Conservation (phyloP, 2,797 vertebrate genomes). For the Semaprochilodus insignis region DNA sequence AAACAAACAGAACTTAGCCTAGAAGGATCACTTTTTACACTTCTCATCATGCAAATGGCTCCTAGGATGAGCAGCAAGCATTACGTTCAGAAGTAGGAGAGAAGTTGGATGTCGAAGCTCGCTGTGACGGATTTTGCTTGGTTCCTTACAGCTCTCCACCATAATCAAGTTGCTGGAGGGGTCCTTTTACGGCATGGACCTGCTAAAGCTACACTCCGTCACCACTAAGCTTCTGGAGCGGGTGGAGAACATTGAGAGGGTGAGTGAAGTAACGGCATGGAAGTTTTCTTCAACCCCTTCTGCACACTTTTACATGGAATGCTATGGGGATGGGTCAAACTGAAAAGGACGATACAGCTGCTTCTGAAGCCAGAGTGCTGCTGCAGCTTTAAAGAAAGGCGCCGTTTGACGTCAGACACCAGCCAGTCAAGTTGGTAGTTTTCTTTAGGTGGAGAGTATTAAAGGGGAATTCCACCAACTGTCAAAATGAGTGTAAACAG, state of each 20-base stretch:
- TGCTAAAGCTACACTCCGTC: slow-evolving; percentile 91
- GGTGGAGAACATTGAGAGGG: slow-evolving; percentile 91
- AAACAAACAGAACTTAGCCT: background rate
- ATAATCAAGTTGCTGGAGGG: slow-evolving; percentile 92
- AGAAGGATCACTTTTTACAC: background rate
- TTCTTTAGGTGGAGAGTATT: too few species aligned
- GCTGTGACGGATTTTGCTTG: slow-evolving; percentile 63
- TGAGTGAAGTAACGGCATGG: slow-evolving; percentile 66
- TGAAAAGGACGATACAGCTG: background rate
- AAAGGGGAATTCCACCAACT: too few species aligned
- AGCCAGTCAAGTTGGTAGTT: too few species aligned
- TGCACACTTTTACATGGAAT: background rate
- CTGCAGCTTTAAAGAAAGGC: too few species aligned
- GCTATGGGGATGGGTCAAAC: too few species aligned
- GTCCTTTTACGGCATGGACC: slow-evolving; percentile 92
- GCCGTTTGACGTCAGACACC: too few species aligned
- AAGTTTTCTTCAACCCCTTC: background rate
- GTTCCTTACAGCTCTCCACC: slow-evolving; percentile 84
- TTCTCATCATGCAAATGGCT: background rate
- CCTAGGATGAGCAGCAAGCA: background rate
- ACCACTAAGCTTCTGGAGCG: slow-evolving; percentile 88
- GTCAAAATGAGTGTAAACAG: too few species aligned
- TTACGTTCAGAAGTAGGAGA: background rate
- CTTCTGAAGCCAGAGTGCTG: too few species aligned
- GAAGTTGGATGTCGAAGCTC: background rate